Evolutionary conservation across 2,113 vertebrate species (phyloP).

Genomic region (Microcebus murinus): DNA sequence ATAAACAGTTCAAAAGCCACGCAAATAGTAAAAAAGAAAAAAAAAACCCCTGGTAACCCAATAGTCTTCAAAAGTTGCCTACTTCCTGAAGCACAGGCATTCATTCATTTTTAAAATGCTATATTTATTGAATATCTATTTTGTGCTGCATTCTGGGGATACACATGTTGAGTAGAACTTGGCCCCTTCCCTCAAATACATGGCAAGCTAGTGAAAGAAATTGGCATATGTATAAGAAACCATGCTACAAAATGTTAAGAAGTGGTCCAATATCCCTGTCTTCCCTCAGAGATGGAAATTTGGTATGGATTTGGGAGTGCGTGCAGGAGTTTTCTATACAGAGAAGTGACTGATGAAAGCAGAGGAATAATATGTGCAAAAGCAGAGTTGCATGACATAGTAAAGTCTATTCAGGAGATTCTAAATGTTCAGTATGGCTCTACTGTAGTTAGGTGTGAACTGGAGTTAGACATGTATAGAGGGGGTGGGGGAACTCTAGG

Average conservation of each 20-base stretch:
- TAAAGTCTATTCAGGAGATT: neutral
- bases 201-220: neutral
- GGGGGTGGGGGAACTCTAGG: neutral
- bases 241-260: neutral
- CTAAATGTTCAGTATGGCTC: neutral
- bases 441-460: neutral
- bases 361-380: neutral
- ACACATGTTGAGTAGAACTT: neutral
- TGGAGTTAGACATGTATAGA: neutral
- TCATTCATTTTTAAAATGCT: constrained; percentile 16
- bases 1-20: constrained; percentile 42
- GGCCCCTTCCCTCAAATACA: neutral
- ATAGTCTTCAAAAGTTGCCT: neutral
- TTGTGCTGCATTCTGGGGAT: neutral
- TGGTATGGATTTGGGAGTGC: neutral
- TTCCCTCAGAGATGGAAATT: neutral
- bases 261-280: neutral
- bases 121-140: constrained; percentile 11
- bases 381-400: neutral
- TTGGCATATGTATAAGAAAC: neutral
- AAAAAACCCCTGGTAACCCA: neutral
- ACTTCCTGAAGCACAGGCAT: neutral
- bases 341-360: neutral
- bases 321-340: neutral
- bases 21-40: neutral